These are phyloP conservation scores for Puffinus mauretanicus DNA, from an alignment of 2,113 vertebrate genomes.

Conservation along the genomic window DNA sequence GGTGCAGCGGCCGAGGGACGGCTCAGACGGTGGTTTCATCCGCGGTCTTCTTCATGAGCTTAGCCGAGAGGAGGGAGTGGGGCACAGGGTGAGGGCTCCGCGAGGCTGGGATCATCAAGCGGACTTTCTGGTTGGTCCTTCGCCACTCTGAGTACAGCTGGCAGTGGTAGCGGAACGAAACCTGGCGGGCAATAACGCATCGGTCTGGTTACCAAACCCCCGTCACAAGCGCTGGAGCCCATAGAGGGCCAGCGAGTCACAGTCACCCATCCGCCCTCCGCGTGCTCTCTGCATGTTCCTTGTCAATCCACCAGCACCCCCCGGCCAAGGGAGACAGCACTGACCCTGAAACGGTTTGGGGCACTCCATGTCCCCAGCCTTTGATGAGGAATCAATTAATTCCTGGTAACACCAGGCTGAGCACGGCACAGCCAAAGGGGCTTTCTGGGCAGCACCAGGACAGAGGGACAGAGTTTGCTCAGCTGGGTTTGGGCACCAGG, in stretches of 20 bases:
- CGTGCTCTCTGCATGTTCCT: background rate
- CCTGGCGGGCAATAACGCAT: slow-evolving; percentile 68
- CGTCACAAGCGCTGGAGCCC: accelerated
- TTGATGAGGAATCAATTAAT: background rate
- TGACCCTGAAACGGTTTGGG: accelerated
- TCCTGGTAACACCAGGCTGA: background rate
- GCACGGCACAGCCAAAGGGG: background rate
- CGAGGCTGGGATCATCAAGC: slow-evolving; percentile 81
- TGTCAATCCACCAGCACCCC: background rate
- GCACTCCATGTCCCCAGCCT: accelerated
- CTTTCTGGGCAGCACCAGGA: background rate
- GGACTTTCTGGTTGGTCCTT: slow-evolving; percentile 93
- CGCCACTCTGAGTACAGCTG: slow-evolving; percentile 97
- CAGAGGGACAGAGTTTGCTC: background rate
- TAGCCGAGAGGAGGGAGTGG: slow-evolving; percentile 83
- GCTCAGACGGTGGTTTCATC: slow-evolving; percentile 90
- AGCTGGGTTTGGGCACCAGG: background rate
- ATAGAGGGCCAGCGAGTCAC: accelerated
- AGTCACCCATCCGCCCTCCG: background rate
- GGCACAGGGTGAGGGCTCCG: slow-evolving; percentile 77
- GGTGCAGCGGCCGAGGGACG: background rate
- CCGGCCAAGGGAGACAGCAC: background rate
- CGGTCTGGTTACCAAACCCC: background rate
- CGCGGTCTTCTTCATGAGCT: slow-evolving; percentile 84
- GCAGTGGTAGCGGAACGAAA: slow-evolving; percentile 97